Base-by-base conservation (phyloP, 2,113 vertebrate species). In the Microcebus lehilahytsara region DNA sequence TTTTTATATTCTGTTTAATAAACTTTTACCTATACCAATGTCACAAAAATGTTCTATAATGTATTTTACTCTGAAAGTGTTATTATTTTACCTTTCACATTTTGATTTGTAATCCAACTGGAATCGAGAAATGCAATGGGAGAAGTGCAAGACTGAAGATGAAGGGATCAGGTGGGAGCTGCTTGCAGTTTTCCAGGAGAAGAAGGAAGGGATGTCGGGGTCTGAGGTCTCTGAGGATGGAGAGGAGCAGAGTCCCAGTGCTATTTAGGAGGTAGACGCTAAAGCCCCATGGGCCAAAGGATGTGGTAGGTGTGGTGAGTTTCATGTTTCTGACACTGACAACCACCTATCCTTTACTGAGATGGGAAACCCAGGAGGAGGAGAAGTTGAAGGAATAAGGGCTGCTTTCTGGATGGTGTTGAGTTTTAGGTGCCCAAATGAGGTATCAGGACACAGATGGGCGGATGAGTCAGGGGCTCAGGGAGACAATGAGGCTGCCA, bases 31-130 rank as follows among this genome's bases (percentile, higher is more conserved):
- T 89, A 80, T 67, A n/a, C 46, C 49, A 66, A 78, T 71, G 79
- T 56, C 10, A 60, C 34, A 74, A 75, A 89, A 78, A 49, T 77
- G 9, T 77, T n/a, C 22, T 20, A 25, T 27, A 51, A 58, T 58
- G 20, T 58, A 22, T 77, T 93, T 92, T 92, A 64, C 13, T 66
- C 19, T 56, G 0, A 58, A 90, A 83, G 37, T 7, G 23, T 72
- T 72, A 46, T 23, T 83, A 37, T 74, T 78, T 96, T 77, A 71
- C 27, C 25, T 87, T 91, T 90, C 60, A 77, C 20, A 32, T 94
- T 78, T 80, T 85, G 40, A 67, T 85, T 83, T 96, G 23, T 89
- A 58, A 69, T 53, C 25, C 77, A 80, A 46, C 46, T 6, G 40
- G 37, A 79, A 66, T 49, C 2, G 49, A 49, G 49, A 49, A 49